Evolutionary conservation across 1,140 invertebrate species (phyloP), one percentile per base, ranked within the genome.

Genomic region (Ephestia elutella): DNA sequence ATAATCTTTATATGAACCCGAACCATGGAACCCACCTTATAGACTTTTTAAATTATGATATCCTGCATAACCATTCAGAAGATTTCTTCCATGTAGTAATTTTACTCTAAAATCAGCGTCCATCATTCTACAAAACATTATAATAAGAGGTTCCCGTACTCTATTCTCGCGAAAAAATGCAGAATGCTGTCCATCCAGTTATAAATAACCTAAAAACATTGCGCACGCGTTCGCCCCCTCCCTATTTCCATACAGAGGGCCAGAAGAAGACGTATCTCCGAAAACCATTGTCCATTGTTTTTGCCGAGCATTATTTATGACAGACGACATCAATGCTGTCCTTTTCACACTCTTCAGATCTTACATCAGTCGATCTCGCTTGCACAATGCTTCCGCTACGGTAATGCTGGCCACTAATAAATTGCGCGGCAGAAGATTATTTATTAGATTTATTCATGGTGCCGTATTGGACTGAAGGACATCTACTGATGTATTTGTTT

Each of bases 241-340:
- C 59, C 32, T 50, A 74, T 72, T 72, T 70, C 55, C 59, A 63
- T 61, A 49, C 57, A 57, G 61, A 63, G 70, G 70, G 70, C 63
- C 68, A 63, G 86, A 86, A 86, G 82, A 86, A 87, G 82, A 86
- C 82, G 81, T 86, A 87, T 84, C 82, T 83, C 82, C 82, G 75
- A 73, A 70, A 84, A 75, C 82, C 79, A 87, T 87, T 87, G 85
- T 87, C 82, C 85, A 87, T 87, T 87, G 85, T 87, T 87, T 87
- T 87, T 86, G 78, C 78, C 66, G 66, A 70, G 72, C 73, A 78
- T 86, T 83, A 87, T 87, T 87, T 87, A 87, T 87, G 85, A 86
- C 80, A 75, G 74, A 79, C 80, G 78, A 82, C 80, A 77, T 65
- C 76, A 61, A 60, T 21, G 49, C 72, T 63, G 13, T 80, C 78